Evolutionary conservation across 2,888 invertebrate species (phyloP).

Genomic region (Odontocerum albicorne): DNA sequence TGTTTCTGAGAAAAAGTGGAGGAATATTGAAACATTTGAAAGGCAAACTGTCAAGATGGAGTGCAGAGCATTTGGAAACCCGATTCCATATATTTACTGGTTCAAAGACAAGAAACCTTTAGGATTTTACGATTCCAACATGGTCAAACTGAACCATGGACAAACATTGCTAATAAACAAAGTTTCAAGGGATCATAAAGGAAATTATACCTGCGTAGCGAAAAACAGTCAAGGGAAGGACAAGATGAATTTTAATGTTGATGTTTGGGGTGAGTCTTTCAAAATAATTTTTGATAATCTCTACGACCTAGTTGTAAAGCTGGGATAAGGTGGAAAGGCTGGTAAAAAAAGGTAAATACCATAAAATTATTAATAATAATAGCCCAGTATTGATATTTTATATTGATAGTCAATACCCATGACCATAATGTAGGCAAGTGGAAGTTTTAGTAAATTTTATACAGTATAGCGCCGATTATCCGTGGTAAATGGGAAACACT

Average conservation of each 20-base stretch:
- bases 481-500: too few species aligned
- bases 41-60: conserved; percentile 52
- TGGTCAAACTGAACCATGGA: conserved; percentile 48
- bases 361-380: too few species aligned
- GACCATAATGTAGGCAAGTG: too few species aligned
- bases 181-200: conserved; percentile 47
- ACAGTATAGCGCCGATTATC: too few species aligned
- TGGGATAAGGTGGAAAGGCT: too few species aligned
- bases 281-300: too few species aligned
- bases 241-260: conserved; percentile 49
- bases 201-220: conserved; percentile 63
- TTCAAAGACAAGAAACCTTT: conserved; percentile 53
- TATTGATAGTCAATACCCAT: too few species aligned
- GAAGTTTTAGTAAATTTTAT: too few species aligned
- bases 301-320: too few species aligned
- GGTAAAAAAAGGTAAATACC: too few species aligned
- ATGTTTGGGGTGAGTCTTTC: conserved; percentile 55
- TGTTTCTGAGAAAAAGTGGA: conserved; percentile 35
- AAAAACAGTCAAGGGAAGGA: conserved; percentile 57
- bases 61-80: conserved; percentile 63
- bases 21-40: conserved; percentile 46
- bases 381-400: too few species aligned
- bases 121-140: conserved; percentile 53
- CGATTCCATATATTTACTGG: conserved; percentile 63
- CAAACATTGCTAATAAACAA: conserved; percentile 46